phyloP scores from a whole-genome alignment of 2,888 invertebrate genomes.

The Protodeltote pygarga region DNA sequence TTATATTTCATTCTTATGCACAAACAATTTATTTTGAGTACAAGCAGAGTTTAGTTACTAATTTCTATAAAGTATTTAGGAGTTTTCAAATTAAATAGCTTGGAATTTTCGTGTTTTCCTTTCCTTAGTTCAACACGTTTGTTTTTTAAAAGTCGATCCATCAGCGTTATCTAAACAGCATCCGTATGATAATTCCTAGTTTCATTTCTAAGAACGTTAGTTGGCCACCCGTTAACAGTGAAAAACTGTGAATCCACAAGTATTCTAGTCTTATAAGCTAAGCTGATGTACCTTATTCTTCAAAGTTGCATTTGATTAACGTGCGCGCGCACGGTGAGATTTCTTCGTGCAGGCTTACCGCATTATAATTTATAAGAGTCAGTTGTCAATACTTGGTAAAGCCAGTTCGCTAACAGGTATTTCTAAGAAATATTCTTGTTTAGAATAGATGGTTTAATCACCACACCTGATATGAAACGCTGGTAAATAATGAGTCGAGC shows the following conservation, averaged over 20 bases:
- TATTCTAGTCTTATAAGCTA: constrained; percentile 1
- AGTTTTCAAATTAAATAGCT: no score
- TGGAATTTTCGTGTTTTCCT: no score
- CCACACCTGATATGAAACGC: constrained; percentile 36
- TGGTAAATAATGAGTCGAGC: constrained; percentile 8
- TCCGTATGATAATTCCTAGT: constrained; percentile 4
- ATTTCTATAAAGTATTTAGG: no score
- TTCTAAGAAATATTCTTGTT: constrained; percentile 23
- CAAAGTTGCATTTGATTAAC: constrained; percentile 29
- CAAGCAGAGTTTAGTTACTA: no score
- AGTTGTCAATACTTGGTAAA: constrained; percentile 26
- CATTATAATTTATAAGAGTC: constrained; percentile 23
- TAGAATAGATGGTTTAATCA: constrained; percentile 25
- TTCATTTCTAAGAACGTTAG: constrained; percentile 15
- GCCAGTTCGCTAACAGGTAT: constrained; percentile 27
- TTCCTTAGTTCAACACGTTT: no score
- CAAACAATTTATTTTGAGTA: no score
- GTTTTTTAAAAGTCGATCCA: no score
- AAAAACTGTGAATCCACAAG: constrained; percentile 11
- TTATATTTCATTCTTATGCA: no score
- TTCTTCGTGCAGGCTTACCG: constrained; percentile 25
- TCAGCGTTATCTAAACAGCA: background rate
- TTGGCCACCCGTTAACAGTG: constrained; percentile 15
- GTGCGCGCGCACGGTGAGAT: constrained; percentile 7
- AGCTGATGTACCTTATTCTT: constrained; percentile 26